These are phyloP conservation scores for Morone chrysops DNA, from an alignment of 2,113 vertebrate species.

Conservation along the genomic window DNA sequence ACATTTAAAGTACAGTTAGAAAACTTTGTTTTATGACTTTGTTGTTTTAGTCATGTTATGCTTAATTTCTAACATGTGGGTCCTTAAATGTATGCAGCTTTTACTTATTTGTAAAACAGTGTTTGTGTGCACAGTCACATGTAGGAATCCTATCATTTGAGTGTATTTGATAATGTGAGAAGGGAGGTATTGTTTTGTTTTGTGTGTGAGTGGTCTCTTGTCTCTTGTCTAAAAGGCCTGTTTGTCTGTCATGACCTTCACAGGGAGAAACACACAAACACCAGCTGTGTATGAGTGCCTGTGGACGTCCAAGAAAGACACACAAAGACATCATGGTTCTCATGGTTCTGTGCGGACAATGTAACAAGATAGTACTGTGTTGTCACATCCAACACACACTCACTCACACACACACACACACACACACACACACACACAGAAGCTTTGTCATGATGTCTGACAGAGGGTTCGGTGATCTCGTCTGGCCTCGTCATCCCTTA, in stretches of 20 bases:
- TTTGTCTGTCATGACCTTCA: conserved; percentile 73
- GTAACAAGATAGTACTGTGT: conserved; percentile 1
- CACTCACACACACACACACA: conserved; percentile 9
- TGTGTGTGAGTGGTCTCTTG: conserved; percentile 50
- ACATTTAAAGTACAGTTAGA: neutral
- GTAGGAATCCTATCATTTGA: neutral
- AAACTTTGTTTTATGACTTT: neutral
- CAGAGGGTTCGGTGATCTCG: neutral
- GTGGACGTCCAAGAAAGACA: neutral
- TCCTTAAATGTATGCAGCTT: neutral
- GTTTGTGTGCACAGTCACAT: neutral
- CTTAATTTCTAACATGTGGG: neutral
- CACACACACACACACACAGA: neutral
- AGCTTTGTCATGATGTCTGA: neutral
- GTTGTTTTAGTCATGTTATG: neutral
- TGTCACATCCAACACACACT: neutral
- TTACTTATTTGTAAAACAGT: neutral
- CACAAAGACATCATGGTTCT: conserved; percentile 29
- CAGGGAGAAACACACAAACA: conserved; percentile 21
- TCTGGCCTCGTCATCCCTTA: neutral
- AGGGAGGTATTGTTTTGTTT: conserved; percentile 54
- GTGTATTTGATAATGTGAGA: conserved; percentile 14
- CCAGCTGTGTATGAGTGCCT: conserved; percentile 9
- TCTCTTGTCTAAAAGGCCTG: conserved; percentile 50
- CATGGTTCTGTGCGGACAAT: neutral